These are phyloP conservation scores for Stenolophus ochropezus DNA, from an alignment of 2,888 invertebrate genomes.

Conservation along the genomic window DNA sequence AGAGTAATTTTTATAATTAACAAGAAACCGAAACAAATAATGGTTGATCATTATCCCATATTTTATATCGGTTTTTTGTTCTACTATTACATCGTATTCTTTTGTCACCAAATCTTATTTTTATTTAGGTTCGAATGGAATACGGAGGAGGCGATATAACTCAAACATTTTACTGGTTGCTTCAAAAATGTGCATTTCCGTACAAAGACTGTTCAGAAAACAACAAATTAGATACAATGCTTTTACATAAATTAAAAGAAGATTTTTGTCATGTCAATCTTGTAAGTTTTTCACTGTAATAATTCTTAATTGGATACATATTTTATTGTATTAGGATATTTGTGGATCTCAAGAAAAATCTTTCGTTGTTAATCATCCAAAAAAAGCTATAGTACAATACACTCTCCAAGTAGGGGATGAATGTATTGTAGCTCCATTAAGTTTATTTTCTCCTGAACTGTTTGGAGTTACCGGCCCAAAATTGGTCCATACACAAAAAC, in stretches of 20 bases:
- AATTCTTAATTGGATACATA: not conserved
- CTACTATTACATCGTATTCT: no score
- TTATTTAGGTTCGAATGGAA: slow-evolving; percentile 79
- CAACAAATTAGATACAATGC: slow-evolving; percentile 84
- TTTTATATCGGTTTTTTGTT: not conserved
- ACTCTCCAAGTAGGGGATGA: slow-evolving; percentile 93
- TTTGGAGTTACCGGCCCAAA: slow-evolving; percentile 89
- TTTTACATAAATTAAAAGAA: slow-evolving; percentile 90
- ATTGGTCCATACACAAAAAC: slow-evolving; percentile 82
- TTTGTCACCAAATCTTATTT: not conserved
- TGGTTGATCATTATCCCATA: not conserved
- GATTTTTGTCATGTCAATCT: slow-evolving; percentile 93
- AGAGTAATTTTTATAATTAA: slow-evolving; percentile 76
- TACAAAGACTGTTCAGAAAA: slow-evolving; percentile 87
- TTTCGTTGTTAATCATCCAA: slow-evolving; percentile 84
- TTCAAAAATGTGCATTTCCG: slow-evolving; percentile 93
- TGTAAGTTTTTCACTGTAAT: slow-evolving; percentile 66
- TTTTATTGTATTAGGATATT: slow-evolving; percentile 76
- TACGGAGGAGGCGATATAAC: slow-evolving; percentile 95
- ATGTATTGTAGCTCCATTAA: slow-evolving; percentile 91
- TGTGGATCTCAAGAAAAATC: slow-evolving; percentile 91
- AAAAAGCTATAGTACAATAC: slow-evolving; percentile 81
- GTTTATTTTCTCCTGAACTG: slow-evolving; percentile 91
- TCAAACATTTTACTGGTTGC: slow-evolving; percentile 90
- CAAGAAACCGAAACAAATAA: no score